Base-by-base conservation (phyloP, 2,113 vertebrate species). In the Epinephelus cyanopodus region DNA sequence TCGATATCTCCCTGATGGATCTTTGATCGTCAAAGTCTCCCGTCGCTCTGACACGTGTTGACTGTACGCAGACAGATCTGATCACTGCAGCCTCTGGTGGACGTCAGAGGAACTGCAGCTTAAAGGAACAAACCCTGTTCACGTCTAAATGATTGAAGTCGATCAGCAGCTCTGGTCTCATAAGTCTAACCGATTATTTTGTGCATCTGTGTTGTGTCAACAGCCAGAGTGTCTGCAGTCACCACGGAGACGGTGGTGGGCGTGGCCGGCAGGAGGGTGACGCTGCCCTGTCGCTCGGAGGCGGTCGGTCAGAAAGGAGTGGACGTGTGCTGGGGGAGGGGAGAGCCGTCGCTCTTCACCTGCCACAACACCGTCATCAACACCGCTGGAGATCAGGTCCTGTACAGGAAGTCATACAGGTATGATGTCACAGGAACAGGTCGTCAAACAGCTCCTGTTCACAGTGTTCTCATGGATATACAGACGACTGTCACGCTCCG, bases 281-380 rank as follows among this genome's bases (percentile, higher is more conserved):
- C 0, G 50, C 56, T 92, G 60, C 91, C 87, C 0, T 92, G 91
- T 63, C 77, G 68, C 0, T 29, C 2, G 1, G 84, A 74, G 57
- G 58, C 33, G 0, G 72, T 0, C 14, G 47, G 27, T 42, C 47
- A 62, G 54, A 14, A 15, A 0, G 84, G 61, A 1, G 71, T 66
- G 56, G 87, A 87, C 60, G 84, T 91, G 71, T 92, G 91, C 71
- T 92, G 91, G 91, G 89, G 91, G 52, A 63, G 71, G 27, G 87
- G 87, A 0, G 3, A 84, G 29, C 87, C 91, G 0, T 79, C 91
- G 2, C 37, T 91, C 48, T 92, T 92, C 57, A 87, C 17, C 80
- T 92, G 91, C 80, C 91, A 87, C 62, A 84, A 91, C 61, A 23
- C 61, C 0, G 23, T 92, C 39, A 71, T 88, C 71, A 39, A 67